Base-by-base conservation (phyloP, 2,113 vertebrate species). In the Leiothrix lutea region DNA sequence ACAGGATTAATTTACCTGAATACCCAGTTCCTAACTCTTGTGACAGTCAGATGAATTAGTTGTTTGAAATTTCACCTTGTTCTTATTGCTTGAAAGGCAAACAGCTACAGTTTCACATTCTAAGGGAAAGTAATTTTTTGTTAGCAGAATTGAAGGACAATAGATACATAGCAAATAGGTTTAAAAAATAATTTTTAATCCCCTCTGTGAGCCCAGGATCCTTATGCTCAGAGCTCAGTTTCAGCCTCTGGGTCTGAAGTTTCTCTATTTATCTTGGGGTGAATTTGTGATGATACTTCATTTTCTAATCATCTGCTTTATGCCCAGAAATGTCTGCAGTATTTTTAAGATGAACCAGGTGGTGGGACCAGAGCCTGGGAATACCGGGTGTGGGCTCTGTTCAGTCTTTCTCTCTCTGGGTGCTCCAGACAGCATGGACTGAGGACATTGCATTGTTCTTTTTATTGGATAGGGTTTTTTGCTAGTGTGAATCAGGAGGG, bases 371-470 rank as follows among this genome's bases (percentile, higher is more conserved):
- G 58, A 78, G 23, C 29, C 47, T 40, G 47, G 13, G 29, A 42
- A 4, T 11, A 7, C 29, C 4, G 2, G 18, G 29, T 21, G 3
- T 7, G 8, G 48, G 24, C 24, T 44, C 14, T 14, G 24, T 64
- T 44, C 19, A 23, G 1, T 53, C 18, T 64, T 40, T 51, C 19
- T 35, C 44, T 50, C 5, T 40, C 14, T 1, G 5, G 28, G 10
- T n/a, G 13, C 14, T 64, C 38, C 4, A 2, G 19, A 64, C 6
- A n/a, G 20, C 2, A 3, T 35, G 14, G 33, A 35, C 33, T 0
- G 2, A 11, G 8, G 15, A 31, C 1, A 0, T 14, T 53, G 19
- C 14, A 5, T 18, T 51, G 24, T 28, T 64, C 47, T 28, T 42
- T 72, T 42, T 53, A 8, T 28, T 44, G 19, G 19, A 29, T 11